A percentile compares a stretch with the other conserved stretches of the same genome.
Conservation (phyloP, 2,797 vertebrate species). For the Gallinago stenura region DNA sequence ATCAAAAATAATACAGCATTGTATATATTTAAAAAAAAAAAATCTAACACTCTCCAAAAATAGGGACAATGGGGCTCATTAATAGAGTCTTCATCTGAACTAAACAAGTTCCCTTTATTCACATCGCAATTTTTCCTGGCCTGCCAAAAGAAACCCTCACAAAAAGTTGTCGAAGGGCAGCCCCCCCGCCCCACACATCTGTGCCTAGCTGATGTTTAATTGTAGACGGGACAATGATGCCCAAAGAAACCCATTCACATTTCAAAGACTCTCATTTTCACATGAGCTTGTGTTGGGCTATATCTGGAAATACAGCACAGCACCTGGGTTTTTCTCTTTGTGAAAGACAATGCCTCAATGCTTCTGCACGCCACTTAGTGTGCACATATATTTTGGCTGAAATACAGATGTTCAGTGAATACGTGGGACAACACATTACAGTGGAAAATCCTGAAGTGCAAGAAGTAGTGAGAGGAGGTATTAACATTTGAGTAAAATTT, state of each 20-base stretch:
- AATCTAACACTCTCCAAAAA: constrained; percentile 63
- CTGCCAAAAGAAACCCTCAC: constrained; percentile 48
- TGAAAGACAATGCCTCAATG: background rate
- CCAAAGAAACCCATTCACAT: constrained; percentile 35
- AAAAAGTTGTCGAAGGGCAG: background rate
- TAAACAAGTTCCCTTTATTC: constrained; percentile 73
- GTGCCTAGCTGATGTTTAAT: background rate
- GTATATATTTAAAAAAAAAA: background rate
- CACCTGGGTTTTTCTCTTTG: background rate
- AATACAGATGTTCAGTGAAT: background rate
- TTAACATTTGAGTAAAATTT: background rate
- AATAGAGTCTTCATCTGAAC: constrained; percentile 57
- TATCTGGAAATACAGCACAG: background rate
- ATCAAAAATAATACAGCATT: constrained; percentile 69
- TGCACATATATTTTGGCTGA: background rate
- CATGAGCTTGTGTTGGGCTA: background rate
- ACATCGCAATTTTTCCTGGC: constrained; percentile 19
- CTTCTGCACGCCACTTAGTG: background rate
- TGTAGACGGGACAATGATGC: background rate
- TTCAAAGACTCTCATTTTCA: constrained; percentile 26
- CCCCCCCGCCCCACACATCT: background rate
- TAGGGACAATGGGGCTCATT: constrained; percentile 66
- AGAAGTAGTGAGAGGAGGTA: background rate
- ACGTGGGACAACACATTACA: background rate
- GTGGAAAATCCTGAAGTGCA: background rate